Percentiles rank a stretch among this genome's conserved stretches.
Conservation (phyloP, 2,113 vertebrate genomes). For the Ageneiosus marmoratus region DNA sequence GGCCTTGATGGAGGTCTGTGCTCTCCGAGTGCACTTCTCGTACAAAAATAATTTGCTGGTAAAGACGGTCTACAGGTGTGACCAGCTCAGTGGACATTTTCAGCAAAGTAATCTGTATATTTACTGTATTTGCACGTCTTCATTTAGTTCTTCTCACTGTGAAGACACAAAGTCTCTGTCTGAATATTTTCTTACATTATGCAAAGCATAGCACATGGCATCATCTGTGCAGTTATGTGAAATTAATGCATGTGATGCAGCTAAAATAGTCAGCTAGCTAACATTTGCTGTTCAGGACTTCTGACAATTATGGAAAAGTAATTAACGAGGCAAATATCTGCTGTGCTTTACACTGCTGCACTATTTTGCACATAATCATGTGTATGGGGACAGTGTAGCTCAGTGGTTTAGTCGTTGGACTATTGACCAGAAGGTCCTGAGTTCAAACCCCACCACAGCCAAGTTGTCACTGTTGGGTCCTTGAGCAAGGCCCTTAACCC, state of each 20-base stretch:
- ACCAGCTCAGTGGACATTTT: not conserved
- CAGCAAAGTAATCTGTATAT: not conserved
- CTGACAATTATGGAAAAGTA: too few species aligned
- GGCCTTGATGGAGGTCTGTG: too few species aligned
- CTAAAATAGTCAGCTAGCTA: not conserved
- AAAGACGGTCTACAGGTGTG: not conserved
- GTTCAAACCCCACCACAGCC: too few species aligned
- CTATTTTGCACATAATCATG: not conserved
- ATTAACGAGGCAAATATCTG: not conserved
- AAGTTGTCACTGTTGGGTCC: too few species aligned
- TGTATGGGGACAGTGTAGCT: too few species aligned
- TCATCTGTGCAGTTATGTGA: not conserved
- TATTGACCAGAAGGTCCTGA: too few species aligned
- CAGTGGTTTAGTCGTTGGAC: too few species aligned
- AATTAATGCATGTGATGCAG: not conserved
- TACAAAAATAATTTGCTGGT: not conserved
- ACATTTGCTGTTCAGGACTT: too few species aligned
- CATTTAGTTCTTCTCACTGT: too few species aligned
- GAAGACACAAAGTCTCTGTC: not conserved
- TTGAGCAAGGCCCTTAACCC: too few species aligned
- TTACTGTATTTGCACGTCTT: not conserved
- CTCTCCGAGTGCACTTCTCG: too few species aligned
- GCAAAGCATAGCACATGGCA: not conserved
- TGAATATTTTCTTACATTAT: not conserved
- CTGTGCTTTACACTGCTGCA: not conserved